These are phyloP conservation scores for Phocides pigmalion DNA, from an alignment of 1,140 invertebrate genomes.

Conservation along the genomic window DNA sequence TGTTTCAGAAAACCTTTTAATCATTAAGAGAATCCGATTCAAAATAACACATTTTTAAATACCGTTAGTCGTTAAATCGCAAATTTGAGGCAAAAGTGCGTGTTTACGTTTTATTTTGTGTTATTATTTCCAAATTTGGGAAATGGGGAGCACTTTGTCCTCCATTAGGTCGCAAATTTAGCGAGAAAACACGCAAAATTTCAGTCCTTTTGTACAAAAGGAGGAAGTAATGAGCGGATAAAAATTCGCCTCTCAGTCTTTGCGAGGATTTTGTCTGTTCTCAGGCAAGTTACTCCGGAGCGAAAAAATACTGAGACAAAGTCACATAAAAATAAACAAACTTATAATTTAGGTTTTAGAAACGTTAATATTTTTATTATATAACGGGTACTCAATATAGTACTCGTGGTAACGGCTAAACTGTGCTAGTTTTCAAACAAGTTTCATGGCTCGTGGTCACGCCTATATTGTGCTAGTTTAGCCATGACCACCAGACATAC, in stretches of 20 bases:
- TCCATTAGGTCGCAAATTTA: slow-evolving; percentile 16
- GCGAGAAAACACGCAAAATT: slow-evolving; percentile 17
- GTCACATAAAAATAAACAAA: no score
- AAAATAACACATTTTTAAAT: not conserved
- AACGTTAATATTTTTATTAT: no score
- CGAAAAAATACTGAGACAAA: no score
- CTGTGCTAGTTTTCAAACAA: no score
- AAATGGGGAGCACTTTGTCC: slow-evolving; percentile 11
- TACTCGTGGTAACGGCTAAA: no score
- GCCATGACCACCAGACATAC: no score
- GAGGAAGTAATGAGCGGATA: slow-evolving; percentile 12
- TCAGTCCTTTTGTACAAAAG: slow-evolving; percentile 10
- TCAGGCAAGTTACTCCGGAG: no score
- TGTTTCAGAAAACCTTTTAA: no score
- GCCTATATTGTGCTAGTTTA: no score
- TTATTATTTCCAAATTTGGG: slow-evolving; percentile 12
- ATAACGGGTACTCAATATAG: no score
- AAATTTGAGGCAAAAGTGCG: slow-evolving; percentile 3
- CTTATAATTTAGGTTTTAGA: no score
- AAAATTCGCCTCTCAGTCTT: slow-evolving; percentile 1
- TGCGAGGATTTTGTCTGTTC: not conserved
- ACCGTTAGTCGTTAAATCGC: not conserved
- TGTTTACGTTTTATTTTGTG: slow-evolving; percentile 9
- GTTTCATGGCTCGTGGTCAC: no score
- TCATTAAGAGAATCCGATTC: not conserved